phyloP scores from a whole-genome alignment of 2,113 vertebrate genomes.

The Orthonyx spaldingii region DNA sequence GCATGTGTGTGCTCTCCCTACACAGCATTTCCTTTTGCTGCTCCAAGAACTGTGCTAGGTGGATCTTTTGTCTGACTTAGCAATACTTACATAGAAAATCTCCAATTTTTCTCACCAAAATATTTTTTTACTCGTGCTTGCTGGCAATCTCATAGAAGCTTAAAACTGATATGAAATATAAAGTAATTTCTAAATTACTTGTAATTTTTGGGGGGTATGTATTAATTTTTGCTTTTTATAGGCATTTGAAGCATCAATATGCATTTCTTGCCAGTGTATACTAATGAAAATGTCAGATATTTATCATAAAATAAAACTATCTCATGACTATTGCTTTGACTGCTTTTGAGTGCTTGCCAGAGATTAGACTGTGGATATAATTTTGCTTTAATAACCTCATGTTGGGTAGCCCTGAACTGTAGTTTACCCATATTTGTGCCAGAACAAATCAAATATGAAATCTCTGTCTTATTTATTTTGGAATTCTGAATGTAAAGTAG shows the following conservation, averaged over 20 bases:
- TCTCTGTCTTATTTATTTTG: background rate
- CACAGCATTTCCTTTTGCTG: background rate
- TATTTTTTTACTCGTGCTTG: background rate
- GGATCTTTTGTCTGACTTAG: background rate
- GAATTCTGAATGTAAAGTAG: slow-evolving; percentile 3
- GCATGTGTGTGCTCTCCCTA: background rate
- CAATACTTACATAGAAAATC: background rate
- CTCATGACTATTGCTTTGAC: background rate
- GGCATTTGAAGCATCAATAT: background rate
- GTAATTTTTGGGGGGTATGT: background rate
- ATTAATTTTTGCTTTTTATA: background rate
- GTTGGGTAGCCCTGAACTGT: background rate
- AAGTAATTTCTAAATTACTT: background rate
- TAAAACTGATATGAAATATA: background rate
- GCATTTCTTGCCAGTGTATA: background rate
- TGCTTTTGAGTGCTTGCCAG: slow-evolving; percentile 26
- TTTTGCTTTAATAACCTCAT: slow-evolving; percentile 9
- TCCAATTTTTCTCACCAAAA: background rate
- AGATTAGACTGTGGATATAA: background rate
- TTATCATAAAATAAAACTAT: background rate
- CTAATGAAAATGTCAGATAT: slow-evolving; percentile 27
- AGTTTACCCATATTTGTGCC: background rate
- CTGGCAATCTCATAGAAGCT: background rate
- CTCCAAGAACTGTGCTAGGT: background rate
- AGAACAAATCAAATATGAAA: slow-evolving; percentile 21